phyloP scores from a whole-genome alignment of 1,140 invertebrate species.

The Drosophila virilis region DNA sequence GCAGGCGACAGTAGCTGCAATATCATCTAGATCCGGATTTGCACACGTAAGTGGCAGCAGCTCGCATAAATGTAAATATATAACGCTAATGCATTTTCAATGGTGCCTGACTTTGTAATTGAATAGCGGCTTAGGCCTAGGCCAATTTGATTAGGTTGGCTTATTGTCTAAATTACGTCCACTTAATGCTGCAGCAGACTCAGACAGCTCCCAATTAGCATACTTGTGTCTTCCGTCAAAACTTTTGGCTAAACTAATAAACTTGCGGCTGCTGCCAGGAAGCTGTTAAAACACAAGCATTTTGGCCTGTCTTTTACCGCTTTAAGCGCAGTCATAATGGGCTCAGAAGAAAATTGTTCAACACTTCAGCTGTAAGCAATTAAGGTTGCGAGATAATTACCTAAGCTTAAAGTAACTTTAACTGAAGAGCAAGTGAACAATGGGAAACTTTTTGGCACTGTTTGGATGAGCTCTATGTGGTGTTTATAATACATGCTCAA shows the following conservation, averaged over 20 bases:
- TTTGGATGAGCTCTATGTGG: not conserved
- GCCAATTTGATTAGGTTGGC: constrained; percentile 25
- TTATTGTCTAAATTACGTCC: constrained; percentile 24
- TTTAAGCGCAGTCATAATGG: constrained; percentile 9
- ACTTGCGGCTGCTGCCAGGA: not conserved
- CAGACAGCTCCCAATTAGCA: constrained; percentile 17
- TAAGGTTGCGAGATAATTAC: constrained; percentile 1
- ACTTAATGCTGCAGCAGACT: constrained; percentile 14
- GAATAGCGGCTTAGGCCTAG: constrained; percentile 25
- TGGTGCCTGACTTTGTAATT: constrained; percentile 44
- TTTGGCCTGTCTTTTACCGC: constrained; percentile 5
- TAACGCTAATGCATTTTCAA: constrained; percentile 52
- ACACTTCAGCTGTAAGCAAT: constrained; percentile 17
- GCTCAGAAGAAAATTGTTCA: constrained; percentile 5
- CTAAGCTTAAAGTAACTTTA: not conserved
- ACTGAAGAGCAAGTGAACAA: constrained; percentile 9
- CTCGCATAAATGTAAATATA: constrained; percentile 60
- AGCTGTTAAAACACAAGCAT: constrained; percentile 11
- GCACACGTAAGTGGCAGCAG: constrained; percentile 41
- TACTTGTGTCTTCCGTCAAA: not conserved
- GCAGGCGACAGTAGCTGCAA: not conserved
- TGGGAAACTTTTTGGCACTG: constrained; percentile 12
- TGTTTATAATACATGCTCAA: not conserved
- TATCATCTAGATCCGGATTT: constrained; percentile 28
- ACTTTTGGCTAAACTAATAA: not conserved